A percentile compares a stretch with the other conserved stretches of the same genome.
phyloP scores from a whole-genome alignment of 2,113 vertebrate genomes.

The Muntiacus reevesi region DNA sequence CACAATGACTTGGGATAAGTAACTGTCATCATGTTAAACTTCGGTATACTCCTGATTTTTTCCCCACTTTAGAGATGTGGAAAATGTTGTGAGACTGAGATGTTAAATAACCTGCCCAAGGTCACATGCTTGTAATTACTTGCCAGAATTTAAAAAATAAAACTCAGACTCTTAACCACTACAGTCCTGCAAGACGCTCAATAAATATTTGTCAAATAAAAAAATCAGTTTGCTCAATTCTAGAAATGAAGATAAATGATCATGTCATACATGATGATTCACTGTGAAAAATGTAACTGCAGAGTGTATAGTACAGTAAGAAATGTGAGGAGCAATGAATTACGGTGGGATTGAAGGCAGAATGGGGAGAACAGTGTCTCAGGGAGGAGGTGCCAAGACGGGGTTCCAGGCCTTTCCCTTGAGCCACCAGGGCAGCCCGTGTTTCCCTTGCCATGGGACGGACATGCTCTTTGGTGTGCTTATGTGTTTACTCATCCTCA shows the following conservation, averaged over 20 bases:
- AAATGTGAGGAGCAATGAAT: neutral
- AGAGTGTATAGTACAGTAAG: neutral
- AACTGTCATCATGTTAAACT: neutral
- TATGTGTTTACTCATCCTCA: neutral
- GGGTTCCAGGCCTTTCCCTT: neutral
- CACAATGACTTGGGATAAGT: neutral
- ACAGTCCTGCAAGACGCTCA: neutral
- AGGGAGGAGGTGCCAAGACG: neutral
- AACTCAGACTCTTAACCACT: neutral
- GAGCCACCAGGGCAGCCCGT: fast-evolving
- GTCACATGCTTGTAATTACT: neutral
- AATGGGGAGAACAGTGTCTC: neutral
- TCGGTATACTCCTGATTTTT: neutral
- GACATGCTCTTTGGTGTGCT: neutral
- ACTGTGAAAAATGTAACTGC: neutral
- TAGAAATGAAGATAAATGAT: neutral
- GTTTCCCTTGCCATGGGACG: neutral
- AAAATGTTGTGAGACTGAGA: neutral
- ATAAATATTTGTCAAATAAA: neutral
- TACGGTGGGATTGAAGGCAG: neutral
- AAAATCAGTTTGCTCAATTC: neutral
- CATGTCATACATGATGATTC: neutral
- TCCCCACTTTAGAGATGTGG: neutral
- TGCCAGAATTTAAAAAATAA: neutral
- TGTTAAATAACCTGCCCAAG: neutral